These are phyloP conservation scores for Diplogasteroides magnus DNA, from an alignment of 1,140 invertebrate species.

Conservation along the genomic window DNA sequence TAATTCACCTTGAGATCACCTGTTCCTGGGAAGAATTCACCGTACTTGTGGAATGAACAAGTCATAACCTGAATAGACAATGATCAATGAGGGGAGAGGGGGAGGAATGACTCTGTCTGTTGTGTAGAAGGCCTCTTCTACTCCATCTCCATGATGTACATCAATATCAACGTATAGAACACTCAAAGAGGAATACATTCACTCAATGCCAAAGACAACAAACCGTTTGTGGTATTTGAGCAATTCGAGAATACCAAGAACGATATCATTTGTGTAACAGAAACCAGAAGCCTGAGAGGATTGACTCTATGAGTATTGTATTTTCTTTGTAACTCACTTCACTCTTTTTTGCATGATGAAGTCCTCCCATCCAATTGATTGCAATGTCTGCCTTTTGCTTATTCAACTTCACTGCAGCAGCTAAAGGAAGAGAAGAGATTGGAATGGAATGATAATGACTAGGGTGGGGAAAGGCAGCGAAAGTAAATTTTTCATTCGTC, in stretches of 20 bases:
- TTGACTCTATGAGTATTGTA: too few species aligned
- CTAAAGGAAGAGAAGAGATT: conserved; percentile 67
- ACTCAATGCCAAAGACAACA: conserved; percentile 5
- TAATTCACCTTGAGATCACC: conserved; percentile 68
- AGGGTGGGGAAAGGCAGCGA: too few species aligned
- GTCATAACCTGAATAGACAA: too few species aligned
- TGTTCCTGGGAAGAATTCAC: conserved; percentile 85
- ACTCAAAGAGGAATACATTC: conserved; percentile 51
- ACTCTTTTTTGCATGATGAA: conserved; percentile 96
- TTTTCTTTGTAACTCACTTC: conserved; percentile 59
- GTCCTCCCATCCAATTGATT: conserved; percentile 96
- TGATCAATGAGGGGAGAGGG: too few species aligned
- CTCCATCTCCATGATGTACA: conserved; percentile 85
- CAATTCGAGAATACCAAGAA: conserved; percentile 83
- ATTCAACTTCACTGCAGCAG: conserved; percentile 88
- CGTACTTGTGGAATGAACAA: conserved; percentile 85
- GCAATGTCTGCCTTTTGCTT: conserved; percentile 95
- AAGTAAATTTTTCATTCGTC: too few species aligned
- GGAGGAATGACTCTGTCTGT: conserved; percentile 82
- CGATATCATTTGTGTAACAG: conserved; percentile 95
- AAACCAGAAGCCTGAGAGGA: conserved; percentile 73
- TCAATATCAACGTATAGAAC: conserved; percentile 87
- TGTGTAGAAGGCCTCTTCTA: conserved; percentile 86
- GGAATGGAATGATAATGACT: conserved; percentile 8
- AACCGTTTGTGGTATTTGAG: conserved; percentile 64